Percentiles rank a stretch among this genome's conserved stretches.
Evolutionary conservation across 2,888 invertebrate species (phyloP).

Genomic region (Actias luna): DNA sequence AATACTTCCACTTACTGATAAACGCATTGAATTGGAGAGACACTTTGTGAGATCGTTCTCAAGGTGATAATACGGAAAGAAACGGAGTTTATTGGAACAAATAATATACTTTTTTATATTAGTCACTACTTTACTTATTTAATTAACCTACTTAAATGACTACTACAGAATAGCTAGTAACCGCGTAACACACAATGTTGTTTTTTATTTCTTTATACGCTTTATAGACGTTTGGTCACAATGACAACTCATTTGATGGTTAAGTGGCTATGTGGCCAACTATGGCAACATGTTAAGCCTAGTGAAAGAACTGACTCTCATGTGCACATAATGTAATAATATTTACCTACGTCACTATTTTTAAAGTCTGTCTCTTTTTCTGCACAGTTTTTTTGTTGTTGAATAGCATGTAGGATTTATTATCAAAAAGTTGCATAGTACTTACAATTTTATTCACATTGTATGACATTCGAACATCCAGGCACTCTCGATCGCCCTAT

Average conservation of each 20-base stretch:
- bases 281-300: neutral
- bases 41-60: conserved; percentile 15
- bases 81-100: neutral
- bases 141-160: too few relatives aligned
- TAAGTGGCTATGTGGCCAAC: neutral
- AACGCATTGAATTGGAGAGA: conserved; percentile 15
- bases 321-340: neutral
- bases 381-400: too few relatives aligned
- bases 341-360: neutral
- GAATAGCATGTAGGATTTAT: neutral
- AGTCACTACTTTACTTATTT: too few relatives aligned
- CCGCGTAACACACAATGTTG: too few relatives aligned
- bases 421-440: neutral
- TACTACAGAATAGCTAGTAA: too few relatives aligned
- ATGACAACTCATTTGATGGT: neutral
- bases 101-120: neutral
- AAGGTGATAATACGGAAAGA: conserved; percentile 10
- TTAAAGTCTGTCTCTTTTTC: too few relatives aligned
- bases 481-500: conserved; percentile 6
- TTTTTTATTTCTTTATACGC: too few relatives aligned
- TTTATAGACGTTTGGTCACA: neutral
- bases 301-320: neutral
- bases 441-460: conserved; percentile 4
- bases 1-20: conserved; percentile 14
- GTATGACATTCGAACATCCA: conserved; percentile 10